A percentile compares a stretch with the other conserved stretches of the same genome.
These are phyloP conservation scores for Prosopocoilus inquinatus DNA, from an alignment of 2,888 invertebrate species.

Conservation along the genomic window DNA sequence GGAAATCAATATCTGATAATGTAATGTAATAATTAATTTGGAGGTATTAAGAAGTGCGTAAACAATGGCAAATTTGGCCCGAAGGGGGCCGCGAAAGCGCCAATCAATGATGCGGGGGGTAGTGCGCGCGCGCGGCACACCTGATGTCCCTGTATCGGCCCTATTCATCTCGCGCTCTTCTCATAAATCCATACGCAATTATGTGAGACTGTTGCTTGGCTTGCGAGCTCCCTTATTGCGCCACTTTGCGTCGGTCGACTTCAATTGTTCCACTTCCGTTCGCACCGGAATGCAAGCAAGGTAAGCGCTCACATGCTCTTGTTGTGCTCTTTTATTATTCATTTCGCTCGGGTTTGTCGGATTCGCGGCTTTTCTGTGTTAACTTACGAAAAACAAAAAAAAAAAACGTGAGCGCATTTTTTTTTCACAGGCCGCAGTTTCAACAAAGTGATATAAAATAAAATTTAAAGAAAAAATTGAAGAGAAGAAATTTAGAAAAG, in stretches of 20 bases:
- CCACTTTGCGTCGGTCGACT: not conserved
- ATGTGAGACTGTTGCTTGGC: constrained; percentile 23
- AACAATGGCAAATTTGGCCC: constrained; percentile 33
- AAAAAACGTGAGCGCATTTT: too few species aligned
- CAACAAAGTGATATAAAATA: too few species aligned
- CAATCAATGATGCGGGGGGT: constrained; percentile 44
- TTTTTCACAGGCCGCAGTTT: too few species aligned
- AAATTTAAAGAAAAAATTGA: too few species aligned
- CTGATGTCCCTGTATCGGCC: constrained; percentile 33
- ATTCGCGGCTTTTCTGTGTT: too few species aligned
- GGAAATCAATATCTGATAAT: not conserved
- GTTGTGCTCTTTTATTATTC: too few species aligned
- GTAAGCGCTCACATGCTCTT: not conserved
- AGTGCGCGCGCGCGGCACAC: constrained; percentile 46
- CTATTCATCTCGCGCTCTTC: constrained; percentile 32
- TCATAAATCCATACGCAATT: constrained; percentile 30
- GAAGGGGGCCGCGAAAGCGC: constrained; percentile 37
- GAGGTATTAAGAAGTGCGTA: constrained; percentile 23
- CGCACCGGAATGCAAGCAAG: not conserved
- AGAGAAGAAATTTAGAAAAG: too few species aligned
- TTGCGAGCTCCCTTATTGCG: not conserved
- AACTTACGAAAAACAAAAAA: too few species aligned
- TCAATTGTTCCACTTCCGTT: not conserved
- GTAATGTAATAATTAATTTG: not conserved
- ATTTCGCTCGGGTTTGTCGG: too few species aligned